Evolutionary conservation across 2,888 invertebrate species (phyloP), one percentile per base, ranked within the genome.

Genomic region (Argyresthia goedartella): DNA sequence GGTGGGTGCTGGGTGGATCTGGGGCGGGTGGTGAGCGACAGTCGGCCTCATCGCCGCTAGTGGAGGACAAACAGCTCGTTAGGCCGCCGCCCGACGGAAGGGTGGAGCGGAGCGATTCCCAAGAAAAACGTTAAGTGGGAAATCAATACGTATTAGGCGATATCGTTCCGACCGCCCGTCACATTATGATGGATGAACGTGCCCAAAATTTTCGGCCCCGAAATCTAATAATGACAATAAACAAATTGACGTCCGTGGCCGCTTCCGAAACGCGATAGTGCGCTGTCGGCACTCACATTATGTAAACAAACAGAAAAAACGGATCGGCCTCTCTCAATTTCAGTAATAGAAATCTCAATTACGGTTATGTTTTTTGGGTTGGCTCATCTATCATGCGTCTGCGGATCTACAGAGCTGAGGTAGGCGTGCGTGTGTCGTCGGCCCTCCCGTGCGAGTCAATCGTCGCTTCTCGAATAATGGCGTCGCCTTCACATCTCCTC

Each of bases 141-240:
- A 86, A 85, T 86, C 86, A 86, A 86, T 86, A 86, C 81, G 79
- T 84, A 85, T 85, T 85, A 85, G 82, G 81, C 80, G 81, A 74
- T 84, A 85, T 85, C 85, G 80, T 78, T 72, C 77, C 79, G 75
- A 67, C 73, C 73, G 73, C 73, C 75, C 82, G 85, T 85, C 85
- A 81, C 74, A 65, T 73, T 71, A 82, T 86, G 86, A 86, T 86
- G 82, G 86, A 86, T 86, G 86, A 75, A 81, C 77, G 74, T 73
- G 69, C 77, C 82, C 76, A 73, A 81, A 82, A 78, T 81, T 81
- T 75, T 79, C 81, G 71, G 74, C 67, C 73, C 69, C 13, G 13
- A 74, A 69, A 74, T 85, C 75, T 81, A 79, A 85, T 84, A 84
- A 85, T 85, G 86, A 86, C 85, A 85, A 86, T 86, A 85, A 81